Percentiles rank a stretch among this genome's conserved stretches.
phyloP scores from a whole-genome alignment of 2,797 vertebrate species.

The Silurus aristotelis region DNA sequence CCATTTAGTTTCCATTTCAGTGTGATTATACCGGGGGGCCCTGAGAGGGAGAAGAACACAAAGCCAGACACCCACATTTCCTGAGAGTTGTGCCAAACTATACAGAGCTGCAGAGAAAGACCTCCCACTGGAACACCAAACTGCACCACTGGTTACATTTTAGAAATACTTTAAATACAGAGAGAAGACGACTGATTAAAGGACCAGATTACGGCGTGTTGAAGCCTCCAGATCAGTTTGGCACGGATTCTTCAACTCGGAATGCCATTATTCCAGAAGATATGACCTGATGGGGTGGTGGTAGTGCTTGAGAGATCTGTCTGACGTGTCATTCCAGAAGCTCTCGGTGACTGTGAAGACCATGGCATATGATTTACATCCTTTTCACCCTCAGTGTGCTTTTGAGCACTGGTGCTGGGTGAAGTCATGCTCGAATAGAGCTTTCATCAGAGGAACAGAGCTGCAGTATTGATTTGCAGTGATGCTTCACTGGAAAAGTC shows the following conservation, averaged over 20 bases:
- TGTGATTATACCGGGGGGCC: conserved; percentile 35
- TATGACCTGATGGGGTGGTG: neutral
- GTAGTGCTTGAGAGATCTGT: neutral
- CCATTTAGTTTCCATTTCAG: conserved; percentile 44
- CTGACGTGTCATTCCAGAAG: neutral
- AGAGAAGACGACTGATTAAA: neutral
- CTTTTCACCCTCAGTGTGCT: neutral
- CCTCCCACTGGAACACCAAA: conserved; percentile 3
- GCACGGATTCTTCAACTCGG: neutral
- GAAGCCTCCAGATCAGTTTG: neutral
- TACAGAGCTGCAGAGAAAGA: conserved; percentile 25
- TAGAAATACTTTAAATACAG: neutral
- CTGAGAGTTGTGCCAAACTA: conserved; percentile 22
- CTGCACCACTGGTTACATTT: neutral
- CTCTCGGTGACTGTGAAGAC: neutral
- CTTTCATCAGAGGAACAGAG: neutral
- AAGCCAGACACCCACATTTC: conserved; percentile 27
- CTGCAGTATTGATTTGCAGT: neutral
- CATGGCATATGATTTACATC: neutral
- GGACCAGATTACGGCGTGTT: neutral
- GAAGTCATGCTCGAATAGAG: neutral
- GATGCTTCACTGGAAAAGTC: neutral
- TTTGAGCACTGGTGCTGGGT: neutral
- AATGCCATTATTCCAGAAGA: neutral
- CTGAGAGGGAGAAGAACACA: neutral